Evolutionary conservation across 2,797 vertebrate species (phyloP).

Genomic region (Hozukius guyotensis): DNA sequence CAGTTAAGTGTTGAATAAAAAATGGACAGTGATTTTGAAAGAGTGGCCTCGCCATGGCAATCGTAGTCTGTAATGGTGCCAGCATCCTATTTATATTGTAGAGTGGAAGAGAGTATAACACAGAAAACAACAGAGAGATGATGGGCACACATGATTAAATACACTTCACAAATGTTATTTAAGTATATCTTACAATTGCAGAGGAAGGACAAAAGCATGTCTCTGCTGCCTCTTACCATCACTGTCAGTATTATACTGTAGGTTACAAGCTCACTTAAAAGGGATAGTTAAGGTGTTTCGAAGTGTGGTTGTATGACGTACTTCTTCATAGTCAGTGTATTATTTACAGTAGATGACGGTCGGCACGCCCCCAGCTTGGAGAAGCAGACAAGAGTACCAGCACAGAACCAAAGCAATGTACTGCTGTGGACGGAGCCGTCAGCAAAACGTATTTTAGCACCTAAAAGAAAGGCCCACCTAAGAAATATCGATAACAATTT

Average conservation of each 20-base stretch:
- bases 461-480: no score
- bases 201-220: neutral
- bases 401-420: no score
- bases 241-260: neutral
- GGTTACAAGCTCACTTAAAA: neutral
- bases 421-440: no score
- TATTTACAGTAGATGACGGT: no score
- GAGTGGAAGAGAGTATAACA: neutral
- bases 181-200: neutral
- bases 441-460: no score
- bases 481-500: no score
- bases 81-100: constrained; percentile 2
- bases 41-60: constrained; percentile 1
- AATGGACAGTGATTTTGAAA: constrained; percentile 30
- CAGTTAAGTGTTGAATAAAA: constrained; percentile 47
- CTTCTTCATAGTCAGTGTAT: no score
- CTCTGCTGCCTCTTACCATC: neutral
- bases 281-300: no score
- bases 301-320: no score
- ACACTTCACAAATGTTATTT: neutral
- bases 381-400: no score
- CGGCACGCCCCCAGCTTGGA: no score
- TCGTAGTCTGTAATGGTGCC: neutral
- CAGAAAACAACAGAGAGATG: neutral
- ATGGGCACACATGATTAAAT: neutral